Percentiles rank a stretch among this genome's conserved stretches.
Conservation (phyloP, 1,140 invertebrate genomes). For the Yoshiicerus persimilis region DNA sequence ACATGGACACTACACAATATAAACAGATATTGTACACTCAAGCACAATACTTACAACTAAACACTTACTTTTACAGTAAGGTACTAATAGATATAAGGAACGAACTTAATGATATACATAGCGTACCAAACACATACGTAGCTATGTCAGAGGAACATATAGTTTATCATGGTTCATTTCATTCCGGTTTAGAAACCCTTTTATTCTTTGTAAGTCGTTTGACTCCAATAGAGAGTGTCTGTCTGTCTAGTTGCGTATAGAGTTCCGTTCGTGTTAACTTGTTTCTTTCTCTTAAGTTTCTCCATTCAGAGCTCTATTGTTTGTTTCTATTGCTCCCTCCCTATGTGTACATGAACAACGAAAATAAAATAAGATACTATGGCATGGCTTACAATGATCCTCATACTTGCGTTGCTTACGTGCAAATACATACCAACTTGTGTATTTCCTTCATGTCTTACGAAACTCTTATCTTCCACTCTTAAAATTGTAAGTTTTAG, state of each 20-base stretch:
- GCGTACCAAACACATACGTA: neutral
- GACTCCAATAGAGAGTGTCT: neutral
- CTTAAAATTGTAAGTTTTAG: neutral
- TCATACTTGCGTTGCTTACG: neutral
- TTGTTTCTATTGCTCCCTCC: slow-evolving; percentile 11
- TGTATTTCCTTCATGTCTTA: neutral
- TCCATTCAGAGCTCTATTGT: slow-evolving; percentile 13
- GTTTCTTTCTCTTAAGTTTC: slow-evolving; percentile 20
- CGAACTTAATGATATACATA: neutral
- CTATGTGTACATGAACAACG: slow-evolving; percentile 8
- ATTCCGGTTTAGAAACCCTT: slow-evolving; percentile 5
- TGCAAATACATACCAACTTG: neutral
- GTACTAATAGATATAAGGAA: neutral
- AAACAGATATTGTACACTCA: neutral
- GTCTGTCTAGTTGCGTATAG: neutral
- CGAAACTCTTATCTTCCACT: neutral
- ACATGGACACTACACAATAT: neutral
- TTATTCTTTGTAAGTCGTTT: slow-evolving; percentile 7
- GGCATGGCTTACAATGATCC: neutral
- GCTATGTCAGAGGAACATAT: neutral
- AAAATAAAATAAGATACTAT: slow-evolving; percentile 9
- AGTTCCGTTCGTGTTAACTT: neutral
- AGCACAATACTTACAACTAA: neutral
- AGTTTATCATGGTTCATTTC: neutral
- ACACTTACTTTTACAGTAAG: neutral